Evolutionary conservation across 2,113 vertebrate species (phyloP).

Genomic region (Melanocharis versteri): DNA sequence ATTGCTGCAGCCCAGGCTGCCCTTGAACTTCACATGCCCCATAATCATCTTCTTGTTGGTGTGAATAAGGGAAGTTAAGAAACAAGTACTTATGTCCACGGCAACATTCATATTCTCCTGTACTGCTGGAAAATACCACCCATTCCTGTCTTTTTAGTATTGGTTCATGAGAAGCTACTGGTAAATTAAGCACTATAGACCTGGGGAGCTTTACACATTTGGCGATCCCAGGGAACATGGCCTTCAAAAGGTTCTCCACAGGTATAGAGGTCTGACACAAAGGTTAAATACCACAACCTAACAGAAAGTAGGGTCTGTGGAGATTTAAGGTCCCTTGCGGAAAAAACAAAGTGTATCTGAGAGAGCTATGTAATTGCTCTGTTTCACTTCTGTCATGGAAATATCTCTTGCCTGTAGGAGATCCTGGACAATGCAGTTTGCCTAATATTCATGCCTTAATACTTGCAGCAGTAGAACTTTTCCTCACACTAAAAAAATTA

Average conservation of each 20-base stretch:
- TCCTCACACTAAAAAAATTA: neutral
- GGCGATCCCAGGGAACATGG: neutral
- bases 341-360: neutral
- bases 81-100: neutral
- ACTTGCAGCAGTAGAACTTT: neutral
- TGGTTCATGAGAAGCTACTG: neutral
- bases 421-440: neutral
- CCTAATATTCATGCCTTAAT: neutral
- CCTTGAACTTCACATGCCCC: neutral
- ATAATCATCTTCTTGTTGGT: neutral
- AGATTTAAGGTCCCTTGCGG: neutral
- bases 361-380: neutral
- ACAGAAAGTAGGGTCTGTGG: neutral
- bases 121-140: neutral
- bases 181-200: neutral
- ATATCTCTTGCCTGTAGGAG: neutral
- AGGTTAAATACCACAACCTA: neutral
- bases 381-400: neutral
- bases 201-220: neutral
- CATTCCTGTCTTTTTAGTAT: neutral
- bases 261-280: neutral
- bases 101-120: neutral
- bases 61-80: neutral
- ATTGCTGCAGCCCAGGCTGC: neutral
- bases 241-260: neutral